Conservation (phyloP, 2,113 vertebrate genomes). For the Notothenia coriiceps region DNA sequence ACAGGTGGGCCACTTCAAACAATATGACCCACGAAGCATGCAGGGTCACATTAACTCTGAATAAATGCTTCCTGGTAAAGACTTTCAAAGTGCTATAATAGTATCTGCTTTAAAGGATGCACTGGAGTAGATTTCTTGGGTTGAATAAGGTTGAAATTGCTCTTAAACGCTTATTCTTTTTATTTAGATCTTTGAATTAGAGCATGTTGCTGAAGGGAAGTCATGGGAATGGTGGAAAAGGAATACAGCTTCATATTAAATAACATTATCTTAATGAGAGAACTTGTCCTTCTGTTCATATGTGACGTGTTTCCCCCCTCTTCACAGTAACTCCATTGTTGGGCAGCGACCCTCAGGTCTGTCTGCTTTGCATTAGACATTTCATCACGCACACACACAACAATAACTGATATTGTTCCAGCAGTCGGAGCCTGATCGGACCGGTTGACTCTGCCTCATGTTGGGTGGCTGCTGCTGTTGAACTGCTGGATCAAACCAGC, state of each 20-base stretch:
- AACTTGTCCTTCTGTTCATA: not conserved
- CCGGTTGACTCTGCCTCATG: slow-evolving; percentile 45
- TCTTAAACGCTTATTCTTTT: not conserved
- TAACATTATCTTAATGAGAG: slow-evolving; percentile 13
- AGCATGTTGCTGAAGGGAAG: not conserved
- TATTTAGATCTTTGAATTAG: slow-evolving; percentile 1
- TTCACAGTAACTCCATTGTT: slow-evolving; percentile 52
- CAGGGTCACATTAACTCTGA: slow-evolving; percentile 29
- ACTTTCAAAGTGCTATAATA: slow-evolving; percentile 38
- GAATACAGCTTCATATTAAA: not conserved
- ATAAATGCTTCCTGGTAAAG: slow-evolving; percentile 56
- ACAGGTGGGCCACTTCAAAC: slow-evolving; percentile 62
- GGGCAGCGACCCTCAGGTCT: slow-evolving; percentile 1
- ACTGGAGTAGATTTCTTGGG: not conserved
- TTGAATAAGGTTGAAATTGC: not conserved
- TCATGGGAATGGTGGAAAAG: slow-evolving; percentile 10
- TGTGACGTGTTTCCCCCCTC: slow-evolving; percentile 12
- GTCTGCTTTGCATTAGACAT: slow-evolving; percentile 46
- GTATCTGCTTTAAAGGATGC: not conserved
- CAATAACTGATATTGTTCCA: slow-evolving; percentile 69
- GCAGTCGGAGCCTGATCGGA: slow-evolving; percentile 35
- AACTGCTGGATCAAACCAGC: slow-evolving; percentile 67
- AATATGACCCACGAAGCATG: slow-evolving; percentile 61
- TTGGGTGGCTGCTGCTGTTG: slow-evolving; percentile 7
- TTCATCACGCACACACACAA: slow-evolving; percentile 49